Base-by-base conservation (phyloP, 2,888 invertebrate species). In the Noctua janthe region DNA sequence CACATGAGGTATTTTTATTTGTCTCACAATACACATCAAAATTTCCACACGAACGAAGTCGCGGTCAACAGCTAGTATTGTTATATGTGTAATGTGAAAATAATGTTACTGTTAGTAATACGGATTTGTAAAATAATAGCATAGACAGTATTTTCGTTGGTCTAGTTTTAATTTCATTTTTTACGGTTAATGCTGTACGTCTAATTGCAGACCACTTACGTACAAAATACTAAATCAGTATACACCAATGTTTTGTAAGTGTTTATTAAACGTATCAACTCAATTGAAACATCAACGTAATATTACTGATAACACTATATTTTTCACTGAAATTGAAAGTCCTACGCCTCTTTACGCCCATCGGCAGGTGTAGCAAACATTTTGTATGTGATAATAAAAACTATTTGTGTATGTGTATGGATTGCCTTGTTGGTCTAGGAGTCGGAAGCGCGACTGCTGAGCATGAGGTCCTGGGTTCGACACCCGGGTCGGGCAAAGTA, bases 201-300 rank as follows among this genome's bases (percentile, higher is more conserved):
- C 35, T 77, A 83, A 86, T 84, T 47, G 43, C 23, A 66, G 51
- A 64, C 29, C 51, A 80, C 17, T 70, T 59, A 79, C 72, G 7
- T 51, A 20, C 0, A 64, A 47, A 56, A 72, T 23, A 76, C 62
- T 43, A 23, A 56, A 76, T 74, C 17, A 43, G 5, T 20, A 10
- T 74, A 49, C 20, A 54, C 11, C 47, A 47, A 66, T 29, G 51
- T 74, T 2, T 43, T 54, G 29, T 72, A 75, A 74, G 71, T 62
- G 56, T 56, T 76, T 64, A 87, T 85, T 78, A 80, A 76, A 84
- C 3, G 66, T 91, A 87, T 88, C 84, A 71, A 78, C 90, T 91
- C 81, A 89, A 91, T 90, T 83, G 69, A 51, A 54, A 49, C 43
- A 62, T 3, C 15, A 7, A 43, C 15, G 35, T 71, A 71, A 71